Percentiles rank a stretch among this genome's conserved stretches.
phyloP scores from a whole-genome alignment of 1,140 invertebrate species.

The Cotesia vestalis region DNA sequence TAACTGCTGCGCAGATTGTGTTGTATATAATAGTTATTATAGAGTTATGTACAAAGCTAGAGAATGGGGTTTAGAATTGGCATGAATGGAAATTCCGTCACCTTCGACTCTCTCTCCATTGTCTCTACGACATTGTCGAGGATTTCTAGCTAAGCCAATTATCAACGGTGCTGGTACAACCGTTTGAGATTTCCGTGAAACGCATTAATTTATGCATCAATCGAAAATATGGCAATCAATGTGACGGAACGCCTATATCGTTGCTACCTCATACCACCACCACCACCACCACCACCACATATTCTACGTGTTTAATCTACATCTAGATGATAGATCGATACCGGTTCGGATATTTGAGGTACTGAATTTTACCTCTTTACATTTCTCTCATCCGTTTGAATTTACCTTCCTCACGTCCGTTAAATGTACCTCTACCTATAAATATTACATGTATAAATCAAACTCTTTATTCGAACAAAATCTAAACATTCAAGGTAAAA shows the following conservation, averaged over 20 bases:
- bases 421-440: neutral
- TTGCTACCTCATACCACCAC: neutral
- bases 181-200: constrained; percentile 6
- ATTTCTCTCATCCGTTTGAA: too few species aligned
- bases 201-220: constrained; percentile 16
- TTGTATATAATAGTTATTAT: constrained; percentile 1
- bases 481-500: constrained; percentile 2
- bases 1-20: too few species aligned
- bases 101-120: constrained; percentile 3
- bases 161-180: neutral
- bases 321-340: neutral
- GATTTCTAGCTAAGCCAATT: constrained; percentile 16
- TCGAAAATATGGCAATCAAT: constrained; percentile 13
- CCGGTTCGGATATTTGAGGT: too few species aligned
- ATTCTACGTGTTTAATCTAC: neutral
- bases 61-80: constrained; percentile 7
- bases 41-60: neutral
- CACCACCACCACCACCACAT: neutral
- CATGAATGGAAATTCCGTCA: constrained; percentile 12
- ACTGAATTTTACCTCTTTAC: too few species aligned
- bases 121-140: constrained; percentile 11
- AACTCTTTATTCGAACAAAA: neutral
- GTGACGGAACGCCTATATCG: neutral
- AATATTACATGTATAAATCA: constrained; percentile 8
- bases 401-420: neutral